Evolutionary conservation across 1,140 invertebrate genomes (phyloP), one percentile per base, ranked within the genome.

Genomic region (Chironomus striatipennis): DNA sequence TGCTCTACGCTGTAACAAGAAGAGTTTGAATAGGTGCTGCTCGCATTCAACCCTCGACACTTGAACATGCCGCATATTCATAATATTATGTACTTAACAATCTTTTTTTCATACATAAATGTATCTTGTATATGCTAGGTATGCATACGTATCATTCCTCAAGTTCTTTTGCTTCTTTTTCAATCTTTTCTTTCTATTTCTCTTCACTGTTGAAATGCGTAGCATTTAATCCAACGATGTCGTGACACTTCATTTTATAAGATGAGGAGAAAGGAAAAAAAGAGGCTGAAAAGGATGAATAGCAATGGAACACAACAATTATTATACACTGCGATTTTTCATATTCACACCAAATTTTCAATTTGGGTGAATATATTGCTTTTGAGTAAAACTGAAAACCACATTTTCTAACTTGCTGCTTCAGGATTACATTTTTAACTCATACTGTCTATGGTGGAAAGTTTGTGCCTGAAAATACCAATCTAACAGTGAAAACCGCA

Each of bases 11-110:
- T 34, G n/a, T 57, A 15, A 47, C 1, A 47, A 57, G n/a, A 57
- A n/a, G 47, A 57, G 47, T 57, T n/a, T n/a, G n/a, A 57, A 47
- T n/a, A 15, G 47, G 47, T n/a, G 8, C 47, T n/a, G n/a, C 47
- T 12, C 47, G 5, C n/a, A 57, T 57, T 57, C 47, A 5, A 9
- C 9, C 47, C 12, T 57, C 47, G n/a, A 57, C 12, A 57, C 47
- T 57, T 57, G 47, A 57, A 57, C 47, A 57, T 57, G 47, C 47
- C 47, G 47, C 47, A 57, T n/a, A 57, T 57, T 57, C 47, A 57
- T 57, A 57, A n/a, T n/a, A 57, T n/a, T 57, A n/a, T 57, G 47
- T 57, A 57, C 24, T 57, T 12, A 15, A 57, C n/a, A 57, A 47
- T 12, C 15, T 47, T 47, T 15, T 47, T 47, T 47, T 47, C 8